Evolutionary conservation across 2,113 vertebrate species (phyloP).

Genomic region (Microtus montanus): DNA sequence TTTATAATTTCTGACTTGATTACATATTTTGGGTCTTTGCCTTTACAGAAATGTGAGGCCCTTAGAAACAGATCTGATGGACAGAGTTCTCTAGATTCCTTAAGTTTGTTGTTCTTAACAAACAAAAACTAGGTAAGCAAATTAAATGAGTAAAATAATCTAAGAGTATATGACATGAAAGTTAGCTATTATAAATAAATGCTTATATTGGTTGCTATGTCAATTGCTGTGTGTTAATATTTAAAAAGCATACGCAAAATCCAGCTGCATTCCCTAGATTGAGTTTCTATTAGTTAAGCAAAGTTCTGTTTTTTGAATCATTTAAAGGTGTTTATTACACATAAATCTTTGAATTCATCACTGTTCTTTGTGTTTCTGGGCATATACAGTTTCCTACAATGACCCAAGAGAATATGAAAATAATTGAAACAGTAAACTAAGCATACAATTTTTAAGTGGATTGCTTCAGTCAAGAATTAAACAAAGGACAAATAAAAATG

Average conservation of each 20-base stretch:
- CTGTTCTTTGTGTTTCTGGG: background rate
- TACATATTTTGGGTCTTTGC: background rate
- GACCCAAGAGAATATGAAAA: background rate
- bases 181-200: background rate
- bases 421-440: background rate
- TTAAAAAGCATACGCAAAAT: background rate
- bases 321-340: background rate
- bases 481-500: background rate
- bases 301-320: background rate
- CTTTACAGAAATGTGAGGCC: background rate
- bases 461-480: background rate
- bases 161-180: background rate
- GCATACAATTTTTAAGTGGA: background rate
- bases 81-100: background rate
- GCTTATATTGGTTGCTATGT: background rate
- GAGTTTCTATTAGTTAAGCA: background rate
- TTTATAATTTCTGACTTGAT: background rate
- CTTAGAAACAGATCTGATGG: background rate
- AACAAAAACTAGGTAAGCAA: background rate
- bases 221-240: background rate
- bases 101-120: background rate
- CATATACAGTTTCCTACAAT: background rate
- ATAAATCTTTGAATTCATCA: background rate
- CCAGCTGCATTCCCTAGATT: background rate
- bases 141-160: background rate